Base-by-base conservation (phyloP, 2,797 vertebrate genomes). In the Crocodylus rhombifer region DNA sequence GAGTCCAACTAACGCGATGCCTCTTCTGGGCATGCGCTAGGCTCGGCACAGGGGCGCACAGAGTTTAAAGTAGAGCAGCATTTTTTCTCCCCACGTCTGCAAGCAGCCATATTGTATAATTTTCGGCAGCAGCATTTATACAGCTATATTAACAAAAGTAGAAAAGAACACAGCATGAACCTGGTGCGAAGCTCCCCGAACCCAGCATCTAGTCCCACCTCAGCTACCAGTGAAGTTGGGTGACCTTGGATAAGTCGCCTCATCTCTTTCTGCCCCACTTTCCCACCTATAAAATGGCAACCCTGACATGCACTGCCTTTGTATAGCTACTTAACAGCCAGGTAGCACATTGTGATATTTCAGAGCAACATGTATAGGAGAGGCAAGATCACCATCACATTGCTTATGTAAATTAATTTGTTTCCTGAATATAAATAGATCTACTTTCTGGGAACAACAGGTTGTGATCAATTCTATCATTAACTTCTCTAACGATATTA, bases 281-380 rank as follows among this genome's bases (percentile, higher is more conserved):
- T 71, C 55, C 21, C 63, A 14, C 0, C 55, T 56, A 14, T 0
- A 4, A 25, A 82, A 62, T 21, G 64, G 30, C 28, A 56, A 2
- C 0, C 0, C 57, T 6, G 6, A 36, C 0, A 0, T 28, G 42
- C 0, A 0, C 6, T 33, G 76, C 64, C 80, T 67, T 33, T 18
- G 56, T 6, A 77, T 58, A 82, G 64, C 67, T 69, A 69, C 42
- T 1, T 4, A 42, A 71, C 33, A 71, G 60, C 81, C 9, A 0
- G 60, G 69, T 8, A 51, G 42, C 10, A 51, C 42, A 42, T 42
- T 71, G 6, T 36, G 12, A 42, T 71, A 71, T 71, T 42, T 23
- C 10, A 91, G 36, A 67, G 67, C 91, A 90, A 67, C 0, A 0
- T 4, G 84, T 87, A 7, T 0, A 60, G 36, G 15, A 26, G 65